Percentiles rank a stretch among this genome's conserved stretches.
Evolutionary conservation across 30 jellyfish, hydroid and myxozoan genomes (phyloP).

Genomic region (Turritopsis rubra): DNA sequence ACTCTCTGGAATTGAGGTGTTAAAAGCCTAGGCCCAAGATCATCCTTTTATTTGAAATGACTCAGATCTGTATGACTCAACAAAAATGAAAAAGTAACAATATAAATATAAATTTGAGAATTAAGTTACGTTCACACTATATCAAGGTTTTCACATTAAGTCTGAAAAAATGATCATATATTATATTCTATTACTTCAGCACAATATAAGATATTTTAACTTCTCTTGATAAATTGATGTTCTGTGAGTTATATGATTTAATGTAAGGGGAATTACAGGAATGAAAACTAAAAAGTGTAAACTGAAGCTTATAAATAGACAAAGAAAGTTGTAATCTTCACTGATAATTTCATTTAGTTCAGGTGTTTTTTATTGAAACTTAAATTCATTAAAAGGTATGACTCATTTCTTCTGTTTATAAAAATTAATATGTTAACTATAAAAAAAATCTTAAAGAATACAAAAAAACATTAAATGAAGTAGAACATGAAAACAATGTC

Average conservation of each 20-base stretch:
- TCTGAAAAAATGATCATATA: not conserved
- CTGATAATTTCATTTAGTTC: not conserved
- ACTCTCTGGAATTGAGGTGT: too few relatives aligned
- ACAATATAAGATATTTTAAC: not conserved
- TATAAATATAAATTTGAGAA: too few relatives aligned
- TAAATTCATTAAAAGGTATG: not conserved
- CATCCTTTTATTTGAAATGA: not conserved
- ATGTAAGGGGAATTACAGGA: not conserved
- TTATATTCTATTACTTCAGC: not conserved
- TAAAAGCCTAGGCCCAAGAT: not conserved
- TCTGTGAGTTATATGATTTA: not conserved
- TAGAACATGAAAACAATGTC: not conserved
- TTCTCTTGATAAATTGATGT: not conserved
- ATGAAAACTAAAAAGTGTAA: not conserved
- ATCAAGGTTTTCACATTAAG: not conserved
- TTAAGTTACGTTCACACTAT: not conserved
- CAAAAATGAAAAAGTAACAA: not conserved
- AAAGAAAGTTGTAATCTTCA: not conserved
- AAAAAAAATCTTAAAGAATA: not conserved
- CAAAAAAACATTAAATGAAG: not conserved
- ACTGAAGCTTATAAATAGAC: not conserved
- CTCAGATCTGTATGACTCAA: not conserved
- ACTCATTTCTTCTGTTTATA: not conserved
- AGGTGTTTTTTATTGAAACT: not conserved
- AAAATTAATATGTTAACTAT: not conserved